Percentiles rank a stretch among this genome's conserved stretches.
Evolutionary conservation across 2,113 vertebrate species (phyloP).

Genomic region (Conger conger): DNA sequence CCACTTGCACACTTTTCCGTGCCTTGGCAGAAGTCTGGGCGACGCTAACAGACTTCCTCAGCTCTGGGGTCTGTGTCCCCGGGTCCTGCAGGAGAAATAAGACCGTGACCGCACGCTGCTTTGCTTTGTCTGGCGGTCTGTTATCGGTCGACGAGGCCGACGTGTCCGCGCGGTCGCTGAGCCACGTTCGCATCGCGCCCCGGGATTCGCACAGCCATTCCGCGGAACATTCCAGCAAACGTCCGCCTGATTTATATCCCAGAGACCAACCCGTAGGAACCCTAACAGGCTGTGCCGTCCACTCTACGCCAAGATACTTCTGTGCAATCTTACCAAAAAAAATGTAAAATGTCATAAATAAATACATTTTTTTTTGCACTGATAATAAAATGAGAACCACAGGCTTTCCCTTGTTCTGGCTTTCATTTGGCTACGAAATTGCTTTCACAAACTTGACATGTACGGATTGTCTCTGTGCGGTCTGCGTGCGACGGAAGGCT

Average conservation of each 20-base stretch:
- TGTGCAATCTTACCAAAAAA: slow-evolving; percentile 52
- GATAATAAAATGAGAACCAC: slow-evolving; percentile 39
- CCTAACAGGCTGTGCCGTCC: slow-evolving; percentile 13
- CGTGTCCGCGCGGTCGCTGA: slow-evolving; percentile 44
- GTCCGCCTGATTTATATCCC: background rate
- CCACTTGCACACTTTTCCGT: slow-evolving; percentile 19
- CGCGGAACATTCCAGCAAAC: slow-evolving; percentile 29
- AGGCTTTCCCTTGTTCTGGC: background rate
- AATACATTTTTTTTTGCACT: slow-evolving; percentile 34
- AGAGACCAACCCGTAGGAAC: background rate
- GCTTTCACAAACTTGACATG: background rate
- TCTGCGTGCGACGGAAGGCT: background rate
- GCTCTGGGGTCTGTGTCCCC: background rate
- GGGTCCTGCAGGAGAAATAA: slow-evolving; percentile 14
- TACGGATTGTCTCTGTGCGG: background rate
- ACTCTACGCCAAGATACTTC: slow-evolving; percentile 52
- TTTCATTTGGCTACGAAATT: slow-evolving; percentile 7
- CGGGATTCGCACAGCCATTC: slow-evolving; percentile 65
- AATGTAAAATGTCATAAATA: slow-evolving; percentile 21
- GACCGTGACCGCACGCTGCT: slow-evolving; percentile 15
- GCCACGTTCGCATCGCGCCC: slow-evolving; percentile 62
- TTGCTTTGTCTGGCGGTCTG: slow-evolving; percentile 22
- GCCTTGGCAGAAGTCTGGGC: background rate
- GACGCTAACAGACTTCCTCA: slow-evolving; percentile 22
- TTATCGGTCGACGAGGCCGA: slow-evolving; percentile 41